A percentile compares a stretch with the other conserved stretches of the same genome.
phyloP scores from a whole-genome alignment of 1,140 invertebrate genomes.

The Halyomorpha halys region DNA sequence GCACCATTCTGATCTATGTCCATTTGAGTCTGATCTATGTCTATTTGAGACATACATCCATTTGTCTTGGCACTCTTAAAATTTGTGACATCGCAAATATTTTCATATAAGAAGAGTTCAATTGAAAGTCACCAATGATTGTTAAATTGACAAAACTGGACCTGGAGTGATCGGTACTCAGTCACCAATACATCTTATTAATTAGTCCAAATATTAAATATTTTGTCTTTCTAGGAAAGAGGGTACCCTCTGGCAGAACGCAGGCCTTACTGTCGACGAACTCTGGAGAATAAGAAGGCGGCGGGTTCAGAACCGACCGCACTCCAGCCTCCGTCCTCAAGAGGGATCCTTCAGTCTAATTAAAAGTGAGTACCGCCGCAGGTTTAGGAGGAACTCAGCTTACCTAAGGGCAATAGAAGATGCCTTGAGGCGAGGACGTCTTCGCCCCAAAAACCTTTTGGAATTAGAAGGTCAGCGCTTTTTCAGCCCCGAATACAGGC shows the following conservation, averaged over 20 bases:
- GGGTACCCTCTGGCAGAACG: background rate
- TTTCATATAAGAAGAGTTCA: no score
- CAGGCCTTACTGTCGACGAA: conserved; percentile 28
- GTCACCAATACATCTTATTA: no score
- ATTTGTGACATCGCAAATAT: no score
- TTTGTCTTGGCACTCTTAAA: no score
- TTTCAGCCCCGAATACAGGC: conserved; percentile 27
- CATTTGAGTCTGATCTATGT: no score
- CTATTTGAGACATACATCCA: no score
- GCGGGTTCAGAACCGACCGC: conserved; percentile 14
- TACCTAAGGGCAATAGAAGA: conserved; percentile 4
- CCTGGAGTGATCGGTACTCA: no score
- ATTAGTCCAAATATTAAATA: no score
- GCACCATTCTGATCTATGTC: no score
- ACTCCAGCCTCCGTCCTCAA: conserved; percentile 19
- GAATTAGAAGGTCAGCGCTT: conserved; percentile 27
- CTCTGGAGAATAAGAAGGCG: conserved; percentile 23
- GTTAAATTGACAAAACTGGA: no score
- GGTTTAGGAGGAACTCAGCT: conserved; percentile 23
- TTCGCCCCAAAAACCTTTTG: conserved; percentile 20
- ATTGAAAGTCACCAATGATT: no score
- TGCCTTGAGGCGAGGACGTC: conserved; percentile 14
- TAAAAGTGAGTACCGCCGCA: conserved; percentile 28
- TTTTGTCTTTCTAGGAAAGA: background rate
- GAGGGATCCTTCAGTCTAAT: conserved; percentile 25